Base-by-base conservation (phyloP, 2,888 invertebrate species). In the Cephus rjabovi region DNA sequence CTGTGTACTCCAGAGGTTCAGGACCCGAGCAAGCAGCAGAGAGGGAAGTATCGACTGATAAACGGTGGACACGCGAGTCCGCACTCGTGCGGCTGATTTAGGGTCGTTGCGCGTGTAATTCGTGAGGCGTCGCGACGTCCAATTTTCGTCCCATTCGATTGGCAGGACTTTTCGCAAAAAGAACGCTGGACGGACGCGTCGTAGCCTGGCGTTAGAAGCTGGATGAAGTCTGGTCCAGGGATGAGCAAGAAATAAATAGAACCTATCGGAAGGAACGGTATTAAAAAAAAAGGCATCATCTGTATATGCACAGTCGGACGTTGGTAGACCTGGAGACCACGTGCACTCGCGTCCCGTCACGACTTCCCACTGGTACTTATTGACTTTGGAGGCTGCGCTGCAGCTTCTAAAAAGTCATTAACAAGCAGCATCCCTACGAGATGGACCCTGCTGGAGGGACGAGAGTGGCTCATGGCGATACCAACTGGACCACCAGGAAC, bases 381-480 rank as follows among this genome's bases (percentile, higher is more conserved):
- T 56, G 40, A 15, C 6, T 56, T 23, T 56, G 40, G 40, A 56
- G 40, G 40, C 40, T 77, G 79, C 75, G 76, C 82, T 80, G 82
- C 81, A 82, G 83, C 85, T 86, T 84, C 85, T 84, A 83, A 85
- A 87, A 86, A 84, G 81, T 85, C 83, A 86, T 86, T 86, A 86
- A 84, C 83, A 82, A 84, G 83, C 81, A 79, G 79, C 77, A 78
- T 76, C 81, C 82, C 84, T 84, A 84, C 85, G 85, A 84, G 85
- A 82, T 81, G 81, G 82, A 84, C 79, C 82, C 81, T 74, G 23
- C 15, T 77, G 73, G 80, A 81, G 77, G 78, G 79, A 82, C 80
- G 78, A 77, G 56, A 74, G 70, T 79, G 40, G 40, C 23, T 56
- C 40, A 6, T 56, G 40, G 23, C 9, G 23, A 56, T 56, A 23